Evolutionary conservation across 2,113 vertebrate genomes (phyloP), one percentile per base, ranked within the genome.

Genomic region (Ceyx margarethae): DNA sequence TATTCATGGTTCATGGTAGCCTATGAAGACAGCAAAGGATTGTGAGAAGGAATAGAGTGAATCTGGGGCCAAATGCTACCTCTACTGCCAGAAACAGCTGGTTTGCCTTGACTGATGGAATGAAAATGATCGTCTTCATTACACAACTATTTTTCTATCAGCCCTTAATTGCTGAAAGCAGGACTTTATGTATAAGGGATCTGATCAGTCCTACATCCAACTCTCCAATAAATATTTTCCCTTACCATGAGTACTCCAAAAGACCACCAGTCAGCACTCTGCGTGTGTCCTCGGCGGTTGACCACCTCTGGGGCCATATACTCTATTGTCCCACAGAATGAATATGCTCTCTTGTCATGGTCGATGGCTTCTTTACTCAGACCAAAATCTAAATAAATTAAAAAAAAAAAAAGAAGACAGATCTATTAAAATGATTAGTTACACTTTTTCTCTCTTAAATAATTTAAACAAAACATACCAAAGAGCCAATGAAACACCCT

Each of bases 261-360:
- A 33, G 99, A 99, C 99, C 99, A 99, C 99, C 99, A 99, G 97
- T 99, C 99, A 0, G 99, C 99, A 14, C 99, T 99, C 90, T 99
- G 99, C 0, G 99, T 98, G 87, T 99, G 99, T 5, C 99, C 99
- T 61, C 99, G 97, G 77, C 99, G 98, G 93, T 99, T 99, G 46
- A 99, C 99, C 46, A 99, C 99, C 96, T 99, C 99, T 1, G 99
- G 99, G 19, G 99, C 99, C 99, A 99, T 99, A 93, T 99, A 99
- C 92, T 99, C 99, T 28, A 99, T 99, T 0, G 99, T 99, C 62
- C 99, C 99, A 23, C 99, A 99, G 95, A 99, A 99, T 0, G 99
- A 99, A 95, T 99, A 99, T 0, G 99, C 99, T 89, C 99, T 95
- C 96, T 99, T 99, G 96, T 99, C 99, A 6, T 99, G 98, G 89